Conservation (phyloP, 2,113 vertebrate species). For the Mustela nigripes region DNA sequence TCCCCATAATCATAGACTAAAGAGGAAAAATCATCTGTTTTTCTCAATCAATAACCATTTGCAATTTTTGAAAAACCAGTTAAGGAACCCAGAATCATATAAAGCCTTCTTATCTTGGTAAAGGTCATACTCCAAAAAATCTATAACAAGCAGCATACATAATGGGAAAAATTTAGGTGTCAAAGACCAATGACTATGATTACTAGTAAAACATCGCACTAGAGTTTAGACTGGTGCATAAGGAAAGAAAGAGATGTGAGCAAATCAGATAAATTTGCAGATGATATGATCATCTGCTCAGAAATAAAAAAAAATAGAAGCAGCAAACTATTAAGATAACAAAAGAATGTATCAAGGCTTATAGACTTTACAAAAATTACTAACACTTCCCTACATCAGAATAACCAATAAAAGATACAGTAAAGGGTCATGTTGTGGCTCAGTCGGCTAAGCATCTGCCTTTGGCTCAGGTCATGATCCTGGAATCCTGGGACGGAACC, state of each 20-base stretch:
- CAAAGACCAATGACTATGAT: neutral
- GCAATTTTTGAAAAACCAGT: neutral
- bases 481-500: too few relatives aligned
- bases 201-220: neutral
- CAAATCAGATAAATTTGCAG: neutral
- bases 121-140: neutral
- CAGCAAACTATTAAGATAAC: neutral
- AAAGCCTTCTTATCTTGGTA: neutral
- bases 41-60: neutral
- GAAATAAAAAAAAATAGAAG: neutral
- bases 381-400: neutral
- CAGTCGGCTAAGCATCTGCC: neutral
- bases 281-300: neutral
- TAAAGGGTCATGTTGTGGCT: neutral
- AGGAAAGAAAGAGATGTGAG: neutral
- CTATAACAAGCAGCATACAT: neutral
- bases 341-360: neutral
- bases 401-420: neutral
- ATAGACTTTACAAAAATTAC: neutral
- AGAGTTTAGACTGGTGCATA: neutral
- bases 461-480: neutral
- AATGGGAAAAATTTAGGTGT: neutral
- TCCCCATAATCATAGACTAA: neutral
- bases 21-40: neutral
- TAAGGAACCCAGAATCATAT: conserved; percentile 4